Evolutionary conservation across 2,888 invertebrate species (phyloP), one percentile per base, ranked within the genome.

Genomic region (Chirona hameri): DNA sequence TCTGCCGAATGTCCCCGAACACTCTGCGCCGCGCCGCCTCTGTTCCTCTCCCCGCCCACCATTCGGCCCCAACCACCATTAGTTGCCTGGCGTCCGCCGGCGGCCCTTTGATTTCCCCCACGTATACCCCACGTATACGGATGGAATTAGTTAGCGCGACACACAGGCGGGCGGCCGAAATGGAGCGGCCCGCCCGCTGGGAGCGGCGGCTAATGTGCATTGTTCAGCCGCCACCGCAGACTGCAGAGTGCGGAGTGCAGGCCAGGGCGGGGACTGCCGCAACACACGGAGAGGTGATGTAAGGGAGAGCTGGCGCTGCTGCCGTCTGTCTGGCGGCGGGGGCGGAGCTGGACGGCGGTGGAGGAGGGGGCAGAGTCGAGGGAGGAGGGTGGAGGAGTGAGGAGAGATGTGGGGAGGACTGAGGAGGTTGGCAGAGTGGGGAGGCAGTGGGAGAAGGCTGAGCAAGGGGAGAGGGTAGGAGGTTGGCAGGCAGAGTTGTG

Each of bases 31-130:
- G 39, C 39, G 39, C 39, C 39, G 39, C 7, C 39, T 5, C 39
- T 39, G 39, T 39, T 39, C 39, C 39, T 39, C 39, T 39, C 39
- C 39, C 55, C 55, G 60, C 18, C 24, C 57, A 18, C 18, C 57
- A 18, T 18, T 57, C 60, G n/a, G 60, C 65, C 65, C 52, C 12
- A 27, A 5, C 65, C n/a, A 1, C n/a, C 65, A 65, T 65, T 65
- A 65, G 65, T n/a, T n/a, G 65, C 1, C 60, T n/a, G n/a, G n/a
- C 12, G 65, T 10, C 65, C 10, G 12, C 65, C 65, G 27, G 27
- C n/a, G 65, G n/a, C 60, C 60, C 65, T 65, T 65, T 65, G 65
- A 65, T 65, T 65, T 65, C 65, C 65, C 65, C 65, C 65, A 65
- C 65, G 65, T 65, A 65, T 65, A 27, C 65, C 65, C 65, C 65